Percentiles rank a stretch among this genome's conserved stretches.
Evolutionary conservation across 2,113 vertebrate species (phyloP).

Genomic region (Dermatemys mawii): DNA sequence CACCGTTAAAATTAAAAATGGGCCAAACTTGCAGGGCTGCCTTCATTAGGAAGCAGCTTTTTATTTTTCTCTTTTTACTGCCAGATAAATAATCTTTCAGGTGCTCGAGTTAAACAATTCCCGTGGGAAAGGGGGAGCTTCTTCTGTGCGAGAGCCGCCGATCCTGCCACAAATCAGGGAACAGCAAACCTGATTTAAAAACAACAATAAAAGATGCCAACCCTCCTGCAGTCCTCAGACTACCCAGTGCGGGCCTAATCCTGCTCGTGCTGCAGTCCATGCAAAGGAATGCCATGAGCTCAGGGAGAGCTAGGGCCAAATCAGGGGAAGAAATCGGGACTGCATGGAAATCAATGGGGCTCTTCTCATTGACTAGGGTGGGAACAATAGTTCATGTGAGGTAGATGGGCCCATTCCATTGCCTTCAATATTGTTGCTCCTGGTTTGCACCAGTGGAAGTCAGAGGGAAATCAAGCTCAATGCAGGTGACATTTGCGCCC

Average conservation of each 20-base stretch:
- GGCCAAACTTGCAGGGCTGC: conserved; percentile 29
- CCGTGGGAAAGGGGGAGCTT: not conserved
- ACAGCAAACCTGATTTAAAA: not conserved
- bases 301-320: not conserved
- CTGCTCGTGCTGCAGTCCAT: not conserved
- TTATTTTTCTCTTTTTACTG: conserved; percentile 61
- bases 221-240: rapidly evolving
- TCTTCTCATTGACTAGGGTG: too few relatives aligned
- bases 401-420: too few relatives aligned
- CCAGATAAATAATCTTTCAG: conserved; percentile 69
- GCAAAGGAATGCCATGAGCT: not conserved
- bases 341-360: too few relatives aligned
- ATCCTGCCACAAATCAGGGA: conserved; percentile 13
- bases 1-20: conserved; percentile 72
- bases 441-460: too few relatives aligned
- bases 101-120: conserved; percentile 53
- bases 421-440: too few relatives aligned
- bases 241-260: not conserved
- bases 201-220: not conserved
- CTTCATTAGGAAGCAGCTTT: conserved; percentile 59
- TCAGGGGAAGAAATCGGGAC: too few relatives aligned
- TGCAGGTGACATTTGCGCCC: too few relatives aligned
- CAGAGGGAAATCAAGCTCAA: too few relatives aligned
- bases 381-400: too few relatives aligned
- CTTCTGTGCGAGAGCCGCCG: not conserved